Conservation (phyloP, 2,888 invertebrate species). For the Drosophila mulleri region DNA sequence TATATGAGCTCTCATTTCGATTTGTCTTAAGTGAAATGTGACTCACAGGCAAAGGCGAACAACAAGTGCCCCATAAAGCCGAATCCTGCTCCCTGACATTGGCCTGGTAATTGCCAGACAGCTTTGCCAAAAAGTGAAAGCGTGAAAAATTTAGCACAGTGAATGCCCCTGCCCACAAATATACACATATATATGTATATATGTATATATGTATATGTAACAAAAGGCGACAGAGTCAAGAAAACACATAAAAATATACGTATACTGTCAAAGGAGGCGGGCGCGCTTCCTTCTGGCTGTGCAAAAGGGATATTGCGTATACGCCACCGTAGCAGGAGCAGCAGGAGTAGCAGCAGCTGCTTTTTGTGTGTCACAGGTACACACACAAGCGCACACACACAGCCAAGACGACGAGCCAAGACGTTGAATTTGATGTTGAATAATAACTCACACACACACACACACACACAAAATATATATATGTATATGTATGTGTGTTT, state of each 20-base stretch:
- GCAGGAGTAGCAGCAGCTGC: slow-evolving; percentile 48
- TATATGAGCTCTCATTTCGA: slow-evolving; percentile 57
- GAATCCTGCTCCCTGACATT: background rate
- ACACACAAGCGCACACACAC: slow-evolving; percentile 21
- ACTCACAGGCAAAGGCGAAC: slow-evolving; percentile 57
- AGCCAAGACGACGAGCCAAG: slow-evolving; percentile 59
- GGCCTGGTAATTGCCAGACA: background rate
- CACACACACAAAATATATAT: slow-evolving; percentile 26
- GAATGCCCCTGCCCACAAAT: slow-evolving; percentile 3
- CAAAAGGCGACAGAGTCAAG: slow-evolving; percentile 44
- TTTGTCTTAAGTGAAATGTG: slow-evolving; percentile 75
- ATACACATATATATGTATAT: background rate
- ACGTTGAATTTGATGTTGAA: slow-evolving; percentile 57
- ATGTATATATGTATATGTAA: slow-evolving; percentile 30
- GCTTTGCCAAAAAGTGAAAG: slow-evolving; percentile 45
- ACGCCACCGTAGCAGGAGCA: slow-evolving; percentile 39
- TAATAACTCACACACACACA: slow-evolving; percentile 67
- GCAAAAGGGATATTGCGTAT: slow-evolving; percentile 67
- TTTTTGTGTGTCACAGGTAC: slow-evolving; percentile 62
- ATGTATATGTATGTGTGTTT: slow-evolving; percentile 23
- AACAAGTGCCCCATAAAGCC: slow-evolving; percentile 83
- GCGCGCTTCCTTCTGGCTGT: background rate
- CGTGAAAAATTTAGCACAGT: slow-evolving; percentile 55
- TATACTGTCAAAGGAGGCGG: slow-evolving; percentile 28
- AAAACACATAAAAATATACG: slow-evolving; percentile 70